Base-by-base conservation (phyloP, 1,140 invertebrate species). In the Papilio polytes region DNA sequence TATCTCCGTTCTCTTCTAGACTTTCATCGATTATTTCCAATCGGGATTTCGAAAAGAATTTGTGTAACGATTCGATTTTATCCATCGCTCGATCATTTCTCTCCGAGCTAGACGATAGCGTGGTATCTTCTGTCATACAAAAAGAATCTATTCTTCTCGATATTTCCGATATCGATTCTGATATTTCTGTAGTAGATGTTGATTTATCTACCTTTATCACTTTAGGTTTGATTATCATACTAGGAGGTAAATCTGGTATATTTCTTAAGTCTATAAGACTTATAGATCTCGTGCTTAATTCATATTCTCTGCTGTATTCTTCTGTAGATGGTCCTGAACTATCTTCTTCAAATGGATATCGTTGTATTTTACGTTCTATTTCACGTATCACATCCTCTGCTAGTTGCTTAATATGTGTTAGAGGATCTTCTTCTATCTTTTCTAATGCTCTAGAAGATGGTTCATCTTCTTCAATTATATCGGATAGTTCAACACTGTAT, bases 391-490 rank as follows among this genome's bases (percentile, higher is more conserved):
- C 63, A 74, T 94, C 90, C 86, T 92, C 92, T 15, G 93, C 93
- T 9, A 74, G 80, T 80, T 86, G 82, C 80, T 84, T 88, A 10
- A 87, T 85, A 73, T 86, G 81, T 13, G 74, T 56, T 26, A 88
- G 48, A n/a, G 81, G 77, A 74, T 92, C 89, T 80, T 90, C 89
- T 82, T 88, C 83, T 44, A 85, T 59, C 77, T 86, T 89, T n/a
- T 92, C 91, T 12, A 90, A 72, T 26, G 85, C 83, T 84, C 85
- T 86, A 53, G 89, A 93, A 10, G 92, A 94, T 8, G 87, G 87
- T 80, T 95, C 94, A n/a, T 95, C 94, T 88, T 95, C 94, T 87
- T 95, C 94, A 18, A 94, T 79, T 31, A 95, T 95, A 74, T 95
- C 94, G 3, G 94, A 95, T 70, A 95, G 70, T 81, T 95, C 94